These are phyloP conservation scores for Ormyrus labotus DNA, from an alignment of 2,888 invertebrate species.

Conservation along the genomic window DNA sequence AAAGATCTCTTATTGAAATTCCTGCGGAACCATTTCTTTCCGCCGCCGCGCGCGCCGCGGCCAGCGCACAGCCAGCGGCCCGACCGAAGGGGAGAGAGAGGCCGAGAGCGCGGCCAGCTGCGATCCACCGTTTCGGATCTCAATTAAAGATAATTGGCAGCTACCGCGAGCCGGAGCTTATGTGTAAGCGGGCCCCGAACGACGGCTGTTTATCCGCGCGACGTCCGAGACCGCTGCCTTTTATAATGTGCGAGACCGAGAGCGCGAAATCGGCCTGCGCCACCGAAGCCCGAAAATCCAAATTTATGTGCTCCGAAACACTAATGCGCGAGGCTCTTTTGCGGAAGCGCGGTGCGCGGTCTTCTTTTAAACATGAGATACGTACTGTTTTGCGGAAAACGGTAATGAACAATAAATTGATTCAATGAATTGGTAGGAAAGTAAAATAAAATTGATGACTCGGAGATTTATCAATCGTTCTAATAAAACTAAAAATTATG, in stretches of 20 bases:
- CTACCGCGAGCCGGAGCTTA: constrained; percentile 59
- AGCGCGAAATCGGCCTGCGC: neutral
- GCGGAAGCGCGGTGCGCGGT: no score
- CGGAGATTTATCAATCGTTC: no score
- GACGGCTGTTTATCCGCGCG: constrained; percentile 24
- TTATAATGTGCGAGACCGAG: constrained; percentile 14
- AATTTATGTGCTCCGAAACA: neutral
- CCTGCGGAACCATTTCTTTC: constrained; percentile 60
- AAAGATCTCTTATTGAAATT: constrained; percentile 65
- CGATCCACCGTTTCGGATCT: constrained; percentile 63
- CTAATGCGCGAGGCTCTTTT: no score
- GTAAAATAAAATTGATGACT: no score
- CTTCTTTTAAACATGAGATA: neutral
- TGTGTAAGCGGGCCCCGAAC: constrained; percentile 1
- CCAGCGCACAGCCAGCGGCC: neutral
- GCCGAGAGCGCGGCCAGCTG: constrained; percentile 58
- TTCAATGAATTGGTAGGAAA: no score
- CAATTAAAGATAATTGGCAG: constrained; percentile 71
- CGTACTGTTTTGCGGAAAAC: no score
- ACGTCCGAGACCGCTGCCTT: neutral
- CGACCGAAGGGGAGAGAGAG: constrained; percentile 23
- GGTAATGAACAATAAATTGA: no score
- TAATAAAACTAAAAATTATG: no score
- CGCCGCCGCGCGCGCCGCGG: neutral
- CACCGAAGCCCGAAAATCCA: constrained; percentile 19